These are phyloP conservation scores for Palythoa caribaeorum DNA, from an alignment of 92 coral and sea anemone species.

Conservation along the genomic window DNA sequence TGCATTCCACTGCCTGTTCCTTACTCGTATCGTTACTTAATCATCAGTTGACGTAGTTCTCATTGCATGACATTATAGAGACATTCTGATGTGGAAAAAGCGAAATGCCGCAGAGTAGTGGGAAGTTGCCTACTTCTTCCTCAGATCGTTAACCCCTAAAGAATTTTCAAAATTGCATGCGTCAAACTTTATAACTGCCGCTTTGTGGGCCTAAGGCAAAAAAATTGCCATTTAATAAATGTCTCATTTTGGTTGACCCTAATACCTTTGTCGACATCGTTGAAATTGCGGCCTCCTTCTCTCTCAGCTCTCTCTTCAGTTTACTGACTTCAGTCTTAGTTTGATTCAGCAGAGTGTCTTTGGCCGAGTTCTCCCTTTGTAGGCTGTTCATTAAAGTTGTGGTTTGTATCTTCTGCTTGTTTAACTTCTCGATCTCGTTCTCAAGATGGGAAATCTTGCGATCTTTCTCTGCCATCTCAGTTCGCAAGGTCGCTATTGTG, in stretches of 20 bases:
- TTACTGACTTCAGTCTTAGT: conserved; percentile 81
- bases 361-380: conserved; percentile 92
- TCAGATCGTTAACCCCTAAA: too few relatives aligned
- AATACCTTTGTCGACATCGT: conserved; percentile 86
- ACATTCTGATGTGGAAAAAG: too few relatives aligned
- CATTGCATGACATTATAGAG: too few relatives aligned
- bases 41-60: too few relatives aligned
- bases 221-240: too few relatives aligned
- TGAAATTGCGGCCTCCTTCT: conserved; percentile 82
- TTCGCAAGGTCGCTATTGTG: conserved; percentile 83
- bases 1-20: too few relatives aligned
- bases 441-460: conserved; percentile 78
- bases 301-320: conserved; percentile 83
- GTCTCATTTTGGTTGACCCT: not conserved
- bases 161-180: too few relatives aligned
- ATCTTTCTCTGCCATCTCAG: conserved; percentile 88
- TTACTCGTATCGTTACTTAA: too few relatives aligned
- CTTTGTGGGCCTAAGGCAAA: too few relatives aligned
- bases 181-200: too few relatives aligned
- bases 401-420: conserved; percentile 87
- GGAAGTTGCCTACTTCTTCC: too few relatives aligned
- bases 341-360: conserved; percentile 89
- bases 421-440: conserved; percentile 80
- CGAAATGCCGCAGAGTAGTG: too few relatives aligned
- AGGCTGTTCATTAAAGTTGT: conserved; percentile 83